Evolutionary conservation across 1,140 invertebrate genomes (phyloP).

Genomic region (Trachymyrmex cornetzi): DNA sequence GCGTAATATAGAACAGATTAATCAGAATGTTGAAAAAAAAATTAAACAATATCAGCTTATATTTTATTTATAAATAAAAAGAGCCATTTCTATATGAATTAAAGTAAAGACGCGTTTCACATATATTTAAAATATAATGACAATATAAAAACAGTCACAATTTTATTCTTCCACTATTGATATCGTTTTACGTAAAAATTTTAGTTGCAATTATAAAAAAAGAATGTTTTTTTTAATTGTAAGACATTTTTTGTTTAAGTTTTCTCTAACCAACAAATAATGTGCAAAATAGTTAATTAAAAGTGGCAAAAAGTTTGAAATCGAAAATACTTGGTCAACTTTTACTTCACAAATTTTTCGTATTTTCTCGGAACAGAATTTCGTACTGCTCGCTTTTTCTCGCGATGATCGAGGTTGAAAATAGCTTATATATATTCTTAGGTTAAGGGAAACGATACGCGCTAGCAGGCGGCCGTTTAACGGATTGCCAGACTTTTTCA

Average conservation of each 20-base stretch:
- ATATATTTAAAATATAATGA: background rate
- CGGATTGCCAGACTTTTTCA: slow-evolving; percentile 24
- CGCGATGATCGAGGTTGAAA: slow-evolving; percentile 46
- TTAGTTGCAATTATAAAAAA: background rate
- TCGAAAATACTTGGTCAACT: background rate
- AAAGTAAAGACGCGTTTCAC: background rate
- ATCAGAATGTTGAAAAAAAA: no score
- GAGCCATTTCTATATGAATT: background rate
- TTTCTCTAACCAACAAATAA: background rate
- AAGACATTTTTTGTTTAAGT: background rate
- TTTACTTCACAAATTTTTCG: slow-evolving; percentile 10
- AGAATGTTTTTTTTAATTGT: no score
- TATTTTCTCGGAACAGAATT: slow-evolving; percentile 25
- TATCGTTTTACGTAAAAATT: background rate
- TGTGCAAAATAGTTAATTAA: background rate
- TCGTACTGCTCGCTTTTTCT: slow-evolving; percentile 24
- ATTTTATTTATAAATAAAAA: background rate
- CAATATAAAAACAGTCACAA: background rate
- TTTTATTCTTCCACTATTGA: background rate
- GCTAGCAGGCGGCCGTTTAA: slow-evolving; percentile 20
- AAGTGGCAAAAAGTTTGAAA: background rate
- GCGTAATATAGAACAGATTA: background rate
- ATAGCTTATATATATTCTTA: slow-evolving; percentile 55
- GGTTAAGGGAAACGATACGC: slow-evolving; percentile 22
- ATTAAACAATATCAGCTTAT: background rate